Percentiles rank a stretch among this genome's conserved stretches.
These are phyloP conservation scores for Battus philenor DNA, from an alignment of 1,140 invertebrate species.

Conservation along the genomic window DNA sequence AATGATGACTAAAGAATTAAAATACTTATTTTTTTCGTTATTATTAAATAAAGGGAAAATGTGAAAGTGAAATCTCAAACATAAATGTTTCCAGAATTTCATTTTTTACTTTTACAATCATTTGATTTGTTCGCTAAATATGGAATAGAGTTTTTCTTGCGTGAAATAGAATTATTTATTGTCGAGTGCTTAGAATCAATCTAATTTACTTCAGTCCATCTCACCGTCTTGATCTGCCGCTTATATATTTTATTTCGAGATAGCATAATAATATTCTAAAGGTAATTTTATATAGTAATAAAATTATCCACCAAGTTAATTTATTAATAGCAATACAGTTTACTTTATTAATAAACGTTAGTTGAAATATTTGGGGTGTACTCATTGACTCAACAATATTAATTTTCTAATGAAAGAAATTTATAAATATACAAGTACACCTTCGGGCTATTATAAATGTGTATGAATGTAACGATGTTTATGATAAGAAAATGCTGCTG, in stretches of 20 bases:
- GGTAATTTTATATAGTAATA: constrained; percentile 16
- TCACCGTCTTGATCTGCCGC: not conserved
- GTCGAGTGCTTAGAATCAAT: constrained; percentile 11
- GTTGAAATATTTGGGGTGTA: too few species aligned
- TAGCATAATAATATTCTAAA: constrained; percentile 9
- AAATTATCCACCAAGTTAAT: too few species aligned
- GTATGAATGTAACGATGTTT: too few species aligned
- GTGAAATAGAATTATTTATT: constrained; percentile 14
- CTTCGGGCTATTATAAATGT: too few species aligned
- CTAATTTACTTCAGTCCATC: constrained; percentile 4
- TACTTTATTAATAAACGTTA: constrained; percentile 2
- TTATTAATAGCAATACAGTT: too few species aligned
- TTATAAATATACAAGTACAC: too few species aligned
- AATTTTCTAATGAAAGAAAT: too few species aligned
- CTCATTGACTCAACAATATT: too few species aligned
- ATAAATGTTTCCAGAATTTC: constrained; percentile 16
- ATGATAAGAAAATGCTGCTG: too few species aligned
- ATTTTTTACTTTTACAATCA: constrained; percentile 12
- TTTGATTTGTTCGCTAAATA: constrained; percentile 10
- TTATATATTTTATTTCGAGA: constrained; percentile 13
- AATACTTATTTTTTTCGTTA: not conserved
- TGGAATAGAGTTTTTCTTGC: constrained; percentile 11
- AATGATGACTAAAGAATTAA: not conserved
- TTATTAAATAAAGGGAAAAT: constrained; percentile 8
- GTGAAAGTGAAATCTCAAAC: constrained; percentile 15